These are phyloP conservation scores for Papilio dardanus DNA, from an alignment of 1,140 invertebrate genomes.

Conservation along the genomic window DNA sequence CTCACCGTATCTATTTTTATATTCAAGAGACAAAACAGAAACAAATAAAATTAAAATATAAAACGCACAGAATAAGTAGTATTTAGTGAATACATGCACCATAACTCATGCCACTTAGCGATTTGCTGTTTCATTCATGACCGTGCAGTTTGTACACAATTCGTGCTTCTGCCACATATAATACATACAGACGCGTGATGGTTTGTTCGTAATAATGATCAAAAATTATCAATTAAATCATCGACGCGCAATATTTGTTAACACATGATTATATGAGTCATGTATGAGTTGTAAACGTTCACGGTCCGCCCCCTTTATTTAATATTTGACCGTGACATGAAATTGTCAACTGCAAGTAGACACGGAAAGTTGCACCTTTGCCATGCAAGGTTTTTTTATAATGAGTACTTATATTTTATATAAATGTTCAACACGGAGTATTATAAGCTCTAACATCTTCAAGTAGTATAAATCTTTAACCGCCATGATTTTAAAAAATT, in stretches of 20 bases:
- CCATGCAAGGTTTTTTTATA: background rate
- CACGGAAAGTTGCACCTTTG: slow-evolving; percentile 4
- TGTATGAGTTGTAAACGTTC: slow-evolving; percentile 88
- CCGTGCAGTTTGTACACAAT: background rate
- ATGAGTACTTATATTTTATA: background rate
- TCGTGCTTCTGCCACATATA: too few relatives aligned
- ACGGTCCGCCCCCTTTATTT: slow-evolving; percentile 28
- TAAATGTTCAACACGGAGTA: background rate
- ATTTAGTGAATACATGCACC: too few relatives aligned
- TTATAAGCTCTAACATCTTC: background rate
- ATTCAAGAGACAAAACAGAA: background rate
- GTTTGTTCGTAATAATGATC: background rate
- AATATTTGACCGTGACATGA: slow-evolving; percentile 22
- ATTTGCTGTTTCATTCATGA: background rate
- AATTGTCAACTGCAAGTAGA: slow-evolving; percentile 6
- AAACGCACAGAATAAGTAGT: background rate
- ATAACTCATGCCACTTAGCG: too few relatives aligned
- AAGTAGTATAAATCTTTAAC: background rate
- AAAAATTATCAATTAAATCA: background rate
- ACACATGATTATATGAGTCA: background rate
- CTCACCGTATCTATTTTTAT: background rate
- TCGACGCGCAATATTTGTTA: background rate
- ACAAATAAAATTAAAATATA: background rate
- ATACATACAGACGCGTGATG: too few relatives aligned
- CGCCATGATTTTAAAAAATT: background rate